These are phyloP conservation scores for Heterochromis multidens DNA, from an alignment of 2,113 vertebrate species.

Conservation along the genomic window DNA sequence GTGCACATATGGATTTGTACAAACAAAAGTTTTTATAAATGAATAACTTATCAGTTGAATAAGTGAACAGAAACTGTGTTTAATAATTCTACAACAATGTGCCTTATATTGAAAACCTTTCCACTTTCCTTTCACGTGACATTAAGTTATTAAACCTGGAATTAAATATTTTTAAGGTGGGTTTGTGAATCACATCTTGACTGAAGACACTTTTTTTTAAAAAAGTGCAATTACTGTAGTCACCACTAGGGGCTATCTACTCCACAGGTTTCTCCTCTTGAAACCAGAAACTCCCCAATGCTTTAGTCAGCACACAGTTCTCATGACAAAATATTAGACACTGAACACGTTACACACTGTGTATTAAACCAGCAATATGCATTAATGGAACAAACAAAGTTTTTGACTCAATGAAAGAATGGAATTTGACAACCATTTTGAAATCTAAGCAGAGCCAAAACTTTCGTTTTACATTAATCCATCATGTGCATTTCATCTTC, in stretches of 20 bases:
- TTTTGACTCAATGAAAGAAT: conserved; percentile 4
- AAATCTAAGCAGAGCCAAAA: not conserved
- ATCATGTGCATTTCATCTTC: not conserved
- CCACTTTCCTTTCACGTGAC: not conserved
- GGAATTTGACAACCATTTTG: not conserved
- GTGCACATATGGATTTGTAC: not conserved
- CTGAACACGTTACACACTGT: not conserved
- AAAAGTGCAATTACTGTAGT: not conserved
- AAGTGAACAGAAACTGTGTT: not conserved
- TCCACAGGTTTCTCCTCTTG: conserved; percentile 59
- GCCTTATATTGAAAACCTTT: not conserved
- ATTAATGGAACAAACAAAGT: conserved; percentile 33
- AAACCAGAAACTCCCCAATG: not conserved
- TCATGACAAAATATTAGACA: conserved; percentile 45
- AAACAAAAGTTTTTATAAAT: not conserved
- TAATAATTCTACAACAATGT: not conserved
- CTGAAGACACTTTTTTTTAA: not conserved
- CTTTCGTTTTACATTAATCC: not conserved
- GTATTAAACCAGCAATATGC: conserved; percentile 19
- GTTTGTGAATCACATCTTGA: not conserved
- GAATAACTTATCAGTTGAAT: not conserved
- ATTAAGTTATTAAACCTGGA: not conserved
- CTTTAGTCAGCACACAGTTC: conserved; percentile 16
- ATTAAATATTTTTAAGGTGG: not conserved
- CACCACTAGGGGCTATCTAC: conserved; percentile 68